Base-by-base conservation (phyloP, 2,797 vertebrate species). In the Paramormyrops hopkinsi region DNA sequence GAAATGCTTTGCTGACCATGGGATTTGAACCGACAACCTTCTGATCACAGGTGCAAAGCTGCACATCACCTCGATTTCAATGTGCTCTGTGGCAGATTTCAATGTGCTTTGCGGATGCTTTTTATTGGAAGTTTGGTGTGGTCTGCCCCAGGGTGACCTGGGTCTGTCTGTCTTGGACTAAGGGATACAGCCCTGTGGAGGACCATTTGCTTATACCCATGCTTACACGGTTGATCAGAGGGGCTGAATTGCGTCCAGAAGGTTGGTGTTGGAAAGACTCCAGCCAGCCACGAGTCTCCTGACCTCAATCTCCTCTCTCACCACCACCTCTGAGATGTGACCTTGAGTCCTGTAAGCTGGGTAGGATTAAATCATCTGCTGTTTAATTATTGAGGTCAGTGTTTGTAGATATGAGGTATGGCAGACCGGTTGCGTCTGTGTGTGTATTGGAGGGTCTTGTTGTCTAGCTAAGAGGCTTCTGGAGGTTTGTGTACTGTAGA, bases 361-460 rank as follows among this genome's bases (percentile, higher is more conserved):
- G 37, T 79, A 41, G 73, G 73, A 79, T 79, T 79, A 79, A 79
- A 79, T 79, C 73, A 79, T 79, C 73, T 79, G 73, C 14, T 19
- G 14, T 79, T 19, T 44, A 79, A 79, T 79, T 79, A 79, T 41
- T 79, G 73, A 79, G 73, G 73, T 79, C 73, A 79, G 73, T 79
- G 73, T 79, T 79, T 79, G 37, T 79, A 44, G 73, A 79, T 41
- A 79, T 79, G n/a, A n/a, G 17, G 37, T 19, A 41, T 0, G 7
- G 73, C 29, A 73, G 29, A 73, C 65, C 12, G 12, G 4, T 17
- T 73, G 65, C 4, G 4, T 33, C 25, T 56, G 54, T 54, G 14
- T 54, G 22, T 76, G 3, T 37, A 5, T 79, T 8, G 17, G 37
- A 79, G 33, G 9, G 6, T 4, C 41, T 44, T 83, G 44, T 37